Evolutionary conservation across 2,113 vertebrate genomes (phyloP), one percentile per base, ranked within the genome.

Genomic region (Arvicanthis niloticus): DNA sequence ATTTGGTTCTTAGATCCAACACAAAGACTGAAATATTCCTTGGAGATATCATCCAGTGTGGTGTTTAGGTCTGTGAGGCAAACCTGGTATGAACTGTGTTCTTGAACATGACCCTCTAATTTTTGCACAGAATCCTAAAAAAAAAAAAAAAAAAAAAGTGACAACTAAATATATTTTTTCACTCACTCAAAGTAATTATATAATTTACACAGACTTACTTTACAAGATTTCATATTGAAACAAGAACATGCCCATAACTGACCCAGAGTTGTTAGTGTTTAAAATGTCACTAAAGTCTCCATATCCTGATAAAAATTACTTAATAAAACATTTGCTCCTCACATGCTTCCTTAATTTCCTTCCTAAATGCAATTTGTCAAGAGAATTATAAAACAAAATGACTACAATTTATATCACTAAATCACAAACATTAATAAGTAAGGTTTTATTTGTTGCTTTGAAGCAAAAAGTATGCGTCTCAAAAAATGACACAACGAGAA

Each of bases 111-210:
- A 31, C 77, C 96, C 97, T 98, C 98, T 93, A 98, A 76, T 0
- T 98, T 98, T 93, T 98, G 96, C 80, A 97, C 95, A 17, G 97
- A 95, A 91, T 88, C 97, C 98, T 98, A 96, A 51, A 98, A 62
- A 98, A 98, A 94, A 96, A 51, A 98, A 62, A 98, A 98, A 94
- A 2, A 97, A 98, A 77, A 31, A 92, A 96, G 2, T 24, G 16
- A 87, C 21, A 91, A 92, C 56, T 58, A 82, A 60, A 88, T 58
- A 82, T 60, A 89, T 9, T 82, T 96, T 68, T 34, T 82, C 96
- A 96, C 81, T 91, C 84, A 91, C 26, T 91, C 77, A 73, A 93
- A 78, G 68, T n/a, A 73, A 94, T 73, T 91, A 84, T 29, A 80
- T 85, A 72, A 86, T 87, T 70, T 48, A 70, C 19, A 85, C 65